A percentile compares a stretch with the other conserved stretches of the same genome.
These are phyloP conservation scores for Hybognathus amarus DNA, from an alignment of 2,797 vertebrate genomes.

Conservation along the genomic window DNA sequence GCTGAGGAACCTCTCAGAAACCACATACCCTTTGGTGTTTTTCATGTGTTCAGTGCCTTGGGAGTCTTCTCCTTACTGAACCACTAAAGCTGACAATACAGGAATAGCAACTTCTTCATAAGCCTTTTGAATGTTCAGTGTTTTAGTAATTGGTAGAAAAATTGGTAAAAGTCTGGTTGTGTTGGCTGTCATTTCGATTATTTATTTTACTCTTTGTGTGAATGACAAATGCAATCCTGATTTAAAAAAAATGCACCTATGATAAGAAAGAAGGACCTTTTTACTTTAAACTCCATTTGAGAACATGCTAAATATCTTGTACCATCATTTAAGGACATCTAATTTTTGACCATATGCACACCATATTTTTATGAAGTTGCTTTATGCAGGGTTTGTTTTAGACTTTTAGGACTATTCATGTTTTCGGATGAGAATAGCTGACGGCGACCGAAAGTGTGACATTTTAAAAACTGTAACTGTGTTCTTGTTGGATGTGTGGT, in stretches of 20 bases:
- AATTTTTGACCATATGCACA: conserved; percentile 48
- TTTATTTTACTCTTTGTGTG: conserved; percentile 55
- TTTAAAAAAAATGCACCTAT: neutral
- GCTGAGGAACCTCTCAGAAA: conserved; percentile 32
- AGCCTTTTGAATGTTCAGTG: conserved; percentile 54
- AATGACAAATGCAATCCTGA: conserved; percentile 23
- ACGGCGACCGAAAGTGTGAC: conserved; percentile 28
- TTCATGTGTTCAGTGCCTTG: conserved; percentile 31
- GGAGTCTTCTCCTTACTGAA: conserved; percentile 33
- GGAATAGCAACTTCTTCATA: conserved; percentile 43
- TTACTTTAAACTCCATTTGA: neutral
- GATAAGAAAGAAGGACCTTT: conserved; percentile 22
- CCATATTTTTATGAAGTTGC: conserved; percentile 31
- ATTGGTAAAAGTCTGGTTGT: conserved; percentile 42
- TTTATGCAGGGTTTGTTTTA: conserved; percentile 46
- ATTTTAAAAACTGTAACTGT: conserved; percentile 38
- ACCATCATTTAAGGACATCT: conserved; percentile 23
- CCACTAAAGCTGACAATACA: conserved; percentile 21
- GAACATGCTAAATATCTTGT: neutral
- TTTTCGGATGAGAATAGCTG: conserved; percentile 19
- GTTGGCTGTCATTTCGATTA: conserved; percentile 50
- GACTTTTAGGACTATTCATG: conserved; percentile 45
- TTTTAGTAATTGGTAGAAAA: conserved; percentile 53
- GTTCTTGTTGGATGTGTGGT: conserved; percentile 53
- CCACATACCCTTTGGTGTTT: conserved; percentile 24